These are phyloP conservation scores for Perca fluviatilis DNA, from an alignment of 2,113 vertebrate genomes.

Conservation along the genomic window DNA sequence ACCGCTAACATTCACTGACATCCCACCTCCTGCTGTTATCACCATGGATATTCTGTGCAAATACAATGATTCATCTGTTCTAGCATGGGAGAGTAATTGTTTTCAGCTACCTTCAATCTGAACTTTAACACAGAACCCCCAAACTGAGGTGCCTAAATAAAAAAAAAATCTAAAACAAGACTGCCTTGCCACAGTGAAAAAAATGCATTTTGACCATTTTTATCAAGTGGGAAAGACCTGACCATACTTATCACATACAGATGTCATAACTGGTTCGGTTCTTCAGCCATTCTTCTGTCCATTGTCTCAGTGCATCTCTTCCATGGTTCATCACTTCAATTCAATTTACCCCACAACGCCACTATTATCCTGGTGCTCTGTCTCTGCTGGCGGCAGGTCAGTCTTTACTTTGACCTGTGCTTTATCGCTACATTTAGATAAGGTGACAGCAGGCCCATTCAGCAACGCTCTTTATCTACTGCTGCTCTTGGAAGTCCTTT, in stretches of 20 bases:
- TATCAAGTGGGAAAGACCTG: slow-evolving; percentile 8
- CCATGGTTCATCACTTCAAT: slow-evolving; percentile 47
- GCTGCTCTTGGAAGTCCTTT: slow-evolving; percentile 74
- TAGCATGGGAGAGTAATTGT: slow-evolving; percentile 80
- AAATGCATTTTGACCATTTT: neutral
- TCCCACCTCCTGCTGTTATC: slow-evolving; percentile 87
- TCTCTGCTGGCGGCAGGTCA: slow-evolving; percentile 63
- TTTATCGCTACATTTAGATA: slow-evolving; percentile 71
- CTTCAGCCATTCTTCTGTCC: neutral
- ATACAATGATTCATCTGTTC: slow-evolving; percentile 87
- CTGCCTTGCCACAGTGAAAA: slow-evolving; percentile 10
- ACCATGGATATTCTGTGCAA: slow-evolving; percentile 88
- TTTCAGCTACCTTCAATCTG: slow-evolving; percentile 80
- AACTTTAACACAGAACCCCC: slow-evolving; percentile 7
- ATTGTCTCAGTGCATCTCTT: slow-evolving; percentile 41
- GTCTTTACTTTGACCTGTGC: slow-evolving; percentile 70
- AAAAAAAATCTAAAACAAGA: slow-evolving; percentile 61
- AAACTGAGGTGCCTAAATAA: slow-evolving; percentile 23
- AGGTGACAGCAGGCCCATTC: slow-evolving; percentile 76
- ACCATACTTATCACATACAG: neutral
- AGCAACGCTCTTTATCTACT: slow-evolving; percentile 74
- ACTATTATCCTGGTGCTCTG: slow-evolving; percentile 6
- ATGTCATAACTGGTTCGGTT: neutral
- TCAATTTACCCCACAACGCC: slow-evolving; percentile 44
- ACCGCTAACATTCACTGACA: slow-evolving; percentile 87